Evolutionary conservation across 2,888 invertebrate species (phyloP).

Genomic region (Laothoe populi): DNA sequence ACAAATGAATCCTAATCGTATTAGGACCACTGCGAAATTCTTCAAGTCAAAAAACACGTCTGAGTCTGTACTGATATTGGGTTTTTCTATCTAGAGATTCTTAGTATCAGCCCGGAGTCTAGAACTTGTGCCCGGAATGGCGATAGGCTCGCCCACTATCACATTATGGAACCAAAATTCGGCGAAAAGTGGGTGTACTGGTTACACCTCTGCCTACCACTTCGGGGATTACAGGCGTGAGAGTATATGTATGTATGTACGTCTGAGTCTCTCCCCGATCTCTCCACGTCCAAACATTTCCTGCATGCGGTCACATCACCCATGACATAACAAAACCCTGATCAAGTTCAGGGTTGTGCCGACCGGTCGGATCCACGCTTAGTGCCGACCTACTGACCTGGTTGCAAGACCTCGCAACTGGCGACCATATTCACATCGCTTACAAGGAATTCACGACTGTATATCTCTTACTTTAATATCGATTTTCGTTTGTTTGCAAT

Average conservation of each 20-base stretch:
- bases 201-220: no score
- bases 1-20: no score
- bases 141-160: background rate
- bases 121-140: background rate
- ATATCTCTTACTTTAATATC: background rate
- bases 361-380: constrained; percentile 57
- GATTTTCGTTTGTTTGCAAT: background rate
- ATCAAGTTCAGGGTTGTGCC: constrained; percentile 75
- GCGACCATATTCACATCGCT: constrained; percentile 8
- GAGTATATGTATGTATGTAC: no score
- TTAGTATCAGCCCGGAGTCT: background rate
- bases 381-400: constrained; percentile 58
- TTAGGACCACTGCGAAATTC: no score
- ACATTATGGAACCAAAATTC: no score
- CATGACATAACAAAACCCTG: constrained; percentile 56
- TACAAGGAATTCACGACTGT: background rate
- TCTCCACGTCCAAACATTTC: background rate
- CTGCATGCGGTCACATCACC: constrained; percentile 33
- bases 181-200: no score
- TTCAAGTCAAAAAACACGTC: no score
- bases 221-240: no score
- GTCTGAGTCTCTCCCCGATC: no score
- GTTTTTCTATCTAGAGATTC: no score
- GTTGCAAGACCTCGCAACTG: constrained; percentile 15
- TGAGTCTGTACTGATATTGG: no score